Evolutionary conservation across 2,797 vertebrate species (phyloP), one percentile per base, ranked within the genome.

Genomic region (Rhinogobio ventralis): DNA sequence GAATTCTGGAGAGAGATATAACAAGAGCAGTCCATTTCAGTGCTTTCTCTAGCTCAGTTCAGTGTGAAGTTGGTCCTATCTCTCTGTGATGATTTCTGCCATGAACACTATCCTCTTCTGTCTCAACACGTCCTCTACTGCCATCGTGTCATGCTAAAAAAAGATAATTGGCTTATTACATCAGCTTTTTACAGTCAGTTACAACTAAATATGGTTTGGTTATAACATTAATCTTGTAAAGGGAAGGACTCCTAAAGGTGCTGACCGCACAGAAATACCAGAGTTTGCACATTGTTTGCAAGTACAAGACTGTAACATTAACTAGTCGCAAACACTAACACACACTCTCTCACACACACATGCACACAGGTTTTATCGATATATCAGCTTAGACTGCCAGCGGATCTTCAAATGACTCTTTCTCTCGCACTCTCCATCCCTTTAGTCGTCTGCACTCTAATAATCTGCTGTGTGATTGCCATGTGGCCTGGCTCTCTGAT

Each of bases 401-500:
- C 36, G 28, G 51, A 17, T 30, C 36, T 64, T 79, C 28, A 53
- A 72, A 73, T 51, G 53, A 62, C 42, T 75, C 60, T 79, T n/a
- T 30, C 64, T 28, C 15, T 53, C 81, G 46, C n/a, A 23, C 53
- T 85, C 62, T 81, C 39, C 85, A 39, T 86, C 46, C 51, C 30
- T 66, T 23, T 71, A 99, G 98, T 90, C 98, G 98, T 71, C 97
- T 99, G 51, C 98, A 99, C 91, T 99, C 98, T 87, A 99, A 99
- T 95, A 99, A 97, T 94, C 95, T 99, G 86, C 96, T 96, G 78
- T 99, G 98, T 76, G 98, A 99, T 85, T 99, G 98, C 92, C 96
- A 99, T 87, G 95, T 99, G 90, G 96, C 98, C 87, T 99, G 98
- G 98, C 94, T 99, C 84, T 99, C 98, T 0, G 98, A 99, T 92